Evolutionary conservation across 2,888 invertebrate species (phyloP).

Genomic region (Thysanoteuthis rhombus): DNA sequence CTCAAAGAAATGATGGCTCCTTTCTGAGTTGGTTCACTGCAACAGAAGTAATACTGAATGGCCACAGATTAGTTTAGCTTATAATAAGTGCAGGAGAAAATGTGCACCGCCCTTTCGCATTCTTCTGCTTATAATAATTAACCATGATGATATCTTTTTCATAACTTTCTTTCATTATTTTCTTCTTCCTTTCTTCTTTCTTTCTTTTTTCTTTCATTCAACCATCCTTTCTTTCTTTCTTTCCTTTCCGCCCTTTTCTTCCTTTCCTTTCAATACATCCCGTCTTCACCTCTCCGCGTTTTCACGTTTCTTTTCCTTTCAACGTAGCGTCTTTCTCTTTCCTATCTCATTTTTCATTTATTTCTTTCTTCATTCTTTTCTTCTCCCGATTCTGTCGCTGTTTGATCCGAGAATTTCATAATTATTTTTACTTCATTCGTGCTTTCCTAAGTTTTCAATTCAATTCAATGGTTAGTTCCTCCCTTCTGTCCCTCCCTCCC

Average conservation of each 20-base stretch:
- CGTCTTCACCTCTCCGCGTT: not conserved
- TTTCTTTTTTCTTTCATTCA: too few species aligned
- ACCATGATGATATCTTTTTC: not conserved
- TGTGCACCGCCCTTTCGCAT: not conserved
- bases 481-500: not conserved
- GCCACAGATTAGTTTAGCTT: not conserved
- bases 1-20: not conserved
- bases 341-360: not conserved
- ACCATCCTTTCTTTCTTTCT: not conserved
- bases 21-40: not conserved
- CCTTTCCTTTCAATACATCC: too few species aligned
- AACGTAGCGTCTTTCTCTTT: not conserved
- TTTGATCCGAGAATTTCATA: too few species aligned
- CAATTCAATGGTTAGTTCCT: not conserved
- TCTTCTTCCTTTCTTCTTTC: not conserved
- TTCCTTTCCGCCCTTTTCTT: not conserved
- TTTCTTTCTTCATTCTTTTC: not conserved
- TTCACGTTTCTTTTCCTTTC: not conserved
- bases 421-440: not conserved
- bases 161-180: not conserved
- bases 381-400: not conserved
- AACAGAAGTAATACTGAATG: not conserved
- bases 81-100: not conserved
- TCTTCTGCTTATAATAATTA: not conserved
- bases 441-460: not conserved